Evolutionary conservation across 2,888 invertebrate genomes (phyloP), one percentile per base, ranked within the genome.

Genomic region (Allophyes oxyacanthae): DNA sequence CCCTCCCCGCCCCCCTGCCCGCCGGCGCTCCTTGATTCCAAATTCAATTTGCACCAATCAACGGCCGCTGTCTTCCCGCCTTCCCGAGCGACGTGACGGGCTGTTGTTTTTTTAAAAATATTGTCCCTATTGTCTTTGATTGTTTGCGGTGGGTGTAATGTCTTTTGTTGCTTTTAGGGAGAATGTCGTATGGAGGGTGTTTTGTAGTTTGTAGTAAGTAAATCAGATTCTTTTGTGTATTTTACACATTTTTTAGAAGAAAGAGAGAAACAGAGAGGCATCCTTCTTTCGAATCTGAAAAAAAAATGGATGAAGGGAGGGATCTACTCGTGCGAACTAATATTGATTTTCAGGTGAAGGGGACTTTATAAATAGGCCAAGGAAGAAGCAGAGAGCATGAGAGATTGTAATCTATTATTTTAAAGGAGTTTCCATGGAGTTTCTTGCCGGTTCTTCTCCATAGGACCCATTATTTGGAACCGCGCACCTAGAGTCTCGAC

Each of bases 21-120:
- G 63, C 66, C 59, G 63, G 72, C 81, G 78, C 79, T 84, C 85
- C 88, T 89, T 90, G 90, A 89, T 91, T 88, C 91, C 92, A 93
- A 93, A 94, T 91, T 91, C 92, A 92, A 93, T 94, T 94, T 93
- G 92, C 91, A 93, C 93, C 93, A 94, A 94, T 94, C 93, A 94
- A 91, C 91, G 89, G 81, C 86, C 89, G 87, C 83, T 89, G 92
- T 92, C 92, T 92, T 92, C 91, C 92, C 93, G 92, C 92, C 91
- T 92, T 89, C 87, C 79, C 78, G 80, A 82, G 84, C 88, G 89
- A 91, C 91, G 92, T 91, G 91, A 84, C 78, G 77, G 74, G 78
- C 77, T 72, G 77, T 77, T 76, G 64, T 58, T 67, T 75, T 72
- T 75, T 78, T 46, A 40, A 61, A 64, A 73, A 75, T 70, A 71